These are phyloP conservation scores for Erebia epiphron DNA, from an alignment of 2,888 invertebrate species.

Conservation along the genomic window DNA sequence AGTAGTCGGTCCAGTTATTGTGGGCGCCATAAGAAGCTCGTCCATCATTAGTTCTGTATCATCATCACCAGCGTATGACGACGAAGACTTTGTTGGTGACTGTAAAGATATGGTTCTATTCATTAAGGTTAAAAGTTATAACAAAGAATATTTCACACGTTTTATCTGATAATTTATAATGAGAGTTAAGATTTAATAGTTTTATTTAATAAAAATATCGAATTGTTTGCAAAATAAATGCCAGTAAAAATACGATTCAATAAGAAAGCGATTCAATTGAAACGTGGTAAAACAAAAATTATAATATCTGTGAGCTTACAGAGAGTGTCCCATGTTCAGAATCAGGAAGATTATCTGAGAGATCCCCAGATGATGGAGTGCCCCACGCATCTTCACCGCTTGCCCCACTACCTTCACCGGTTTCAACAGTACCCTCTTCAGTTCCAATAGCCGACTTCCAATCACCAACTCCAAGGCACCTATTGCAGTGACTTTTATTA, in stretches of 20 bases:
- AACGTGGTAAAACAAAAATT: background rate
- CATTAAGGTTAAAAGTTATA: conserved; percentile 27
- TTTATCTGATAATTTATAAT: no score
- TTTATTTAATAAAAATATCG: background rate
- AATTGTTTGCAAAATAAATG: no score
- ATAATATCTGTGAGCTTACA: conserved; percentile 65
- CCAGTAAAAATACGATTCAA: background rate
- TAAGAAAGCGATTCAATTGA: no score
- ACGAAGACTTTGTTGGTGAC: conserved; percentile 86
- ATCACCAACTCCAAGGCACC: conserved; percentile 82
- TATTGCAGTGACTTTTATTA: conserved; percentile 40
- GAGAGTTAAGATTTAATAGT: background rate
- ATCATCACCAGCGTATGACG: conserved; percentile 87
- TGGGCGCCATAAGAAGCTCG: conserved; percentile 89
- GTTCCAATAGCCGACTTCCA: conserved; percentile 78
- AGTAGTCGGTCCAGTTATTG: conserved; percentile 87
- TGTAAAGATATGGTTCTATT: conserved; percentile 54
- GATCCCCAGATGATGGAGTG: conserved; percentile 93
- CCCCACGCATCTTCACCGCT: conserved; percentile 96
- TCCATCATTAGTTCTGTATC: conserved; percentile 93
- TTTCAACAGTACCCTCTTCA: conserved; percentile 85
- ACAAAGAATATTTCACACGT: background rate
- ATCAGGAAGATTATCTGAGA: conserved; percentile 88
- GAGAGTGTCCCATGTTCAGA: conserved; percentile 86
- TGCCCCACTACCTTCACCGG: conserved; percentile 91